phyloP scores from a whole-genome alignment of 2,797 vertebrate genomes.

The Amphiprion clarkii region DNA sequence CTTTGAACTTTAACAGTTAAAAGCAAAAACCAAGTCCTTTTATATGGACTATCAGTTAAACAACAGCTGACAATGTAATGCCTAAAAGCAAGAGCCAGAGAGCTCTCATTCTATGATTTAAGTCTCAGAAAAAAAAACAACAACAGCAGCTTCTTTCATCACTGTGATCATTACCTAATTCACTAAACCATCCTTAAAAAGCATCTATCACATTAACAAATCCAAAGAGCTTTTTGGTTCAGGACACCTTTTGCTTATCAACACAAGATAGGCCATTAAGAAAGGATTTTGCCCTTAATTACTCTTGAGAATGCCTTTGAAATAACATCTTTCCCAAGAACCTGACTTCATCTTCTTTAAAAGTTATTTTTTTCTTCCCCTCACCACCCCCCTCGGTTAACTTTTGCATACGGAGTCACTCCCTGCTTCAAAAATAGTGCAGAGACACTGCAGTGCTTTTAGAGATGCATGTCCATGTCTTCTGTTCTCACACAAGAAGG shows the following conservation, averaged over 20 bases:
- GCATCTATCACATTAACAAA: constrained; percentile 12
- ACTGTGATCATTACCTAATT: background rate
- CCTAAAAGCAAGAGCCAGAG: background rate
- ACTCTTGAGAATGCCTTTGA: constrained; percentile 28
- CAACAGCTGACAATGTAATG: background rate
- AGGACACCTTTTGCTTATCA: constrained; percentile 32
- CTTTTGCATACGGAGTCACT: constrained; percentile 47
- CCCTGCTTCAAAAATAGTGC: constrained; percentile 40
- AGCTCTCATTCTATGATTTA: background rate
- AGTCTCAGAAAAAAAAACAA: background rate
- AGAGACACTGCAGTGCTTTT: constrained; percentile 68
- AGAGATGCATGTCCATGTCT: constrained; percentile 65
- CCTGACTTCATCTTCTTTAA: constrained; percentile 17
- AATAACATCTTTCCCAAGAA: constrained; percentile 17
- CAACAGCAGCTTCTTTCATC: background rate
- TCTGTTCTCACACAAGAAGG: constrained; percentile 49
- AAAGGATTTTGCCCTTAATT: constrained; percentile 21
- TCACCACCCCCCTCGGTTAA: constrained; percentile 34
- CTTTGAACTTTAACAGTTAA: background rate
- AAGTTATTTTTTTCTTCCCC: constrained; percentile 16
- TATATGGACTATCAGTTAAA: background rate
- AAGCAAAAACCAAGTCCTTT: too few relatives aligned
- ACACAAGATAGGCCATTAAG: constrained; percentile 27
- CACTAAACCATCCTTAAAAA: constrained; percentile 24
- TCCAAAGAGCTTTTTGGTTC: constrained; percentile 15